Evolutionary conservation across 2,888 invertebrate species (phyloP), one percentile per base, ranked within the genome.

Genomic region (Folsomia manolachei): DNA sequence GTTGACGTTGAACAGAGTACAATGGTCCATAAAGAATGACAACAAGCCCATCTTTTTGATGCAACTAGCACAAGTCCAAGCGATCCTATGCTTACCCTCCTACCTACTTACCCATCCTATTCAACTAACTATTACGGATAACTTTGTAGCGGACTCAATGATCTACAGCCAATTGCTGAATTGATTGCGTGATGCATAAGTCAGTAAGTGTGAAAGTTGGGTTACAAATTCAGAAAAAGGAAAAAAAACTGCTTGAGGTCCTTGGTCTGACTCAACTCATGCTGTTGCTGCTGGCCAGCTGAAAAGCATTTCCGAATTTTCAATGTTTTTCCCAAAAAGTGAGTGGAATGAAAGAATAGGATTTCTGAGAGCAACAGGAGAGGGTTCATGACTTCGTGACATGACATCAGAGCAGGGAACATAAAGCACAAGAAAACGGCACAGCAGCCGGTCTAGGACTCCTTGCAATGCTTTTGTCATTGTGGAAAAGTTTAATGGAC

Each of bases 401-500:
- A 73, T 56, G 61, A 61, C n/a, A n/a, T n/a, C n/a, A n/a, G n/a
- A n/a, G n/a, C n/a, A n/a, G 51, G 61, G 60, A 27, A 71, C 69
- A 72, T 75, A 71, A 72, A 71, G 66, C 73, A 67, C 63, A 63
- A n/a, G 65, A 68, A 63, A 60, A 62, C 63, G 62, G 56, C 71
- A 51, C 75, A 69, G 72, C 69, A 69, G 72, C 69, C 39, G 72
- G 72, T 51, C 63, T 24, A 18, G 71, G 68, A 76, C 75, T 75
- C n/a, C n/a, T n/a, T n/a, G 73, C 75, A 25, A 62, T 26, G 56
- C 60, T 24, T 70, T 73, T 73, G 71, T 73, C 73, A 73, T 70
- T 77, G 75, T 74, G 72, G 76, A 75, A 73, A 71, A 75, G 27
- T 74, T n/a, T 77, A 77, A 77, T 77, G 73, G 63, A 73, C 73